Percentiles rank a stretch among this genome's conserved stretches.
phyloP scores from a whole-genome alignment of 2,113 vertebrate genomes.

The Calypte anna region DNA sequence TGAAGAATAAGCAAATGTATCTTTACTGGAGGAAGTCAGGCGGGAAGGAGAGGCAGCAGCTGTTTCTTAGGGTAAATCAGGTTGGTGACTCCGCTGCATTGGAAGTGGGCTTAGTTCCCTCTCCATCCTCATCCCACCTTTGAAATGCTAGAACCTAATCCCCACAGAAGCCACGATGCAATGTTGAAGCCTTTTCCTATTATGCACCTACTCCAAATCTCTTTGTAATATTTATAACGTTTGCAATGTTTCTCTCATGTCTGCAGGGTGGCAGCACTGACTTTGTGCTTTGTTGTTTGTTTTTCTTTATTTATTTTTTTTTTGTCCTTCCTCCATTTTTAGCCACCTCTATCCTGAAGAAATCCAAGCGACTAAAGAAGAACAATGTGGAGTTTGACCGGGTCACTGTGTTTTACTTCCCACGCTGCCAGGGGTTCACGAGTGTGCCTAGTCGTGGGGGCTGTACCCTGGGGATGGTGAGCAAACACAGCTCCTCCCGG shows the following conservation, averaged over 20 bases:
- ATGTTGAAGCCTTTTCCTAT: not conserved
- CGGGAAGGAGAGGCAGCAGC: not conserved
- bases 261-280: not conserved
- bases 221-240: not conserved
- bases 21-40: conserved; percentile 18
- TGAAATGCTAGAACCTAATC: not conserved
- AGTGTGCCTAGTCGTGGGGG: conserved; percentile 94
- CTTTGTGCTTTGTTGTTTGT: not conserved
- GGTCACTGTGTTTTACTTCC: conserved; percentile 95
- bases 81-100: rapidly evolving
- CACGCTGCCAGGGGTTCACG: conserved; percentile 95
- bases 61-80: not conserved
- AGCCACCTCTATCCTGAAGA: conserved; percentile 94
- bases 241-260: not conserved
- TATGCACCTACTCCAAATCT: not conserved
- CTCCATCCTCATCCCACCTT: not conserved
- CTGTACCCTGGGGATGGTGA: conserved; percentile 94
- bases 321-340: not conserved
- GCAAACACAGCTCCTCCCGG: conserved; percentile 81
- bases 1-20: conserved; percentile 13
- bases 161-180: not conserved
- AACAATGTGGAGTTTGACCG: conserved; percentile 89
- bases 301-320: too few species aligned
- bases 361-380: conserved; percentile 80
- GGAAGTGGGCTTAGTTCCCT: not conserved